A percentile compares a stretch with the other conserved stretches of the same genome.
Evolutionary conservation across 2,113 vertebrate species (phyloP).

Genomic region (Poeciliopsis retropinna): DNA sequence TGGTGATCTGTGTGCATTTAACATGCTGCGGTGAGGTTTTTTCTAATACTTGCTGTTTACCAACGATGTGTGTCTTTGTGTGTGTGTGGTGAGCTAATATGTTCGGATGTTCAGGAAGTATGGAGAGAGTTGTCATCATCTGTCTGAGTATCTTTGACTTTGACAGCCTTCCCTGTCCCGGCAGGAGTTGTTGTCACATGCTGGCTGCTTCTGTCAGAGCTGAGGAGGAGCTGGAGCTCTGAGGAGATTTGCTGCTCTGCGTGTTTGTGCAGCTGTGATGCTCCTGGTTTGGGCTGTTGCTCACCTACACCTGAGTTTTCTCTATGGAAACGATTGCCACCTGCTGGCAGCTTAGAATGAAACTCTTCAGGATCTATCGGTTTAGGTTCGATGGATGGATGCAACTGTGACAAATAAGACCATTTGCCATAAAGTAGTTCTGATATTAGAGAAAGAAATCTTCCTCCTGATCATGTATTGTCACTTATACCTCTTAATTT

Average conservation of each 20-base stretch:
- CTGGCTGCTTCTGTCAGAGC: conserved; percentile 65
- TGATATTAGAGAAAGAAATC: not conserved
- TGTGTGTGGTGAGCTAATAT: conserved; percentile 20
- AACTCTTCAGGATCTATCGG: not conserved
- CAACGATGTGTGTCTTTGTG: conserved; percentile 7
- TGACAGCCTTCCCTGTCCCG: conserved; percentile 50
- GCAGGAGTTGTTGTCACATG: conserved; percentile 63
- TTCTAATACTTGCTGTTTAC: not conserved
- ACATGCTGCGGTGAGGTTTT: not conserved
- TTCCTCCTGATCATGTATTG: not conserved
- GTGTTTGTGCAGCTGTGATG: conserved; percentile 23
- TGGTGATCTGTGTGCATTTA: conserved; percentile 7
- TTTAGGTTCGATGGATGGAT: not conserved
- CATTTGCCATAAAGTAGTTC: not conserved
- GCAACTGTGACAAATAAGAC: not conserved
- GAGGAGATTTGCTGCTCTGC: conserved; percentile 40
- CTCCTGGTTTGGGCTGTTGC: conserved; percentile 3
- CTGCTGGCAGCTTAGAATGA: conserved; percentile 23
- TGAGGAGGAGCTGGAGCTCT: conserved; percentile 51
- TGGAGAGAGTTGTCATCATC: conserved; percentile 29
- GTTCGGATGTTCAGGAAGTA: conserved; percentile 22
- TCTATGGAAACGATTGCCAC: conserved; percentile 34
- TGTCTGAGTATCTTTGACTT: conserved; percentile 35
- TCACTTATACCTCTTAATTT: not conserved
- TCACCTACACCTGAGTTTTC: conserved; percentile 16